Evolutionary conservation across 92 coral and sea anemone species (phyloP).

Genomic region (Phenganax marumi): DNA sequence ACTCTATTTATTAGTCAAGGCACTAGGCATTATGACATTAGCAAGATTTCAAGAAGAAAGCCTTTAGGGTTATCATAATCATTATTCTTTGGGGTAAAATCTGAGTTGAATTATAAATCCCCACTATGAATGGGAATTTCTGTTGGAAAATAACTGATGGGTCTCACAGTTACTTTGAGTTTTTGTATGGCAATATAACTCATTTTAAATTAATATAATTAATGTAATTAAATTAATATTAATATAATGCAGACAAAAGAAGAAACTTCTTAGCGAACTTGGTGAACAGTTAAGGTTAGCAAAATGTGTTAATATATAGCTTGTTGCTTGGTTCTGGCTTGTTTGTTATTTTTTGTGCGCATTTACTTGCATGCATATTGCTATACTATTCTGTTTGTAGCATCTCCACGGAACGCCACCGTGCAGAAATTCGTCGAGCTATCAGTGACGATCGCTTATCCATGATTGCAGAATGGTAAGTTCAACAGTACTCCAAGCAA

Average conservation of each 20-base stretch:
- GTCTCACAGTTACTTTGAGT: no score
- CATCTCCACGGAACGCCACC: slow-evolving; percentile 94
- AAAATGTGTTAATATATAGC: background rate
- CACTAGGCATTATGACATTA: no score
- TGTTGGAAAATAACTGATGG: no score
- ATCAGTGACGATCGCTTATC: slow-evolving; percentile 95
- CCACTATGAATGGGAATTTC: no score
- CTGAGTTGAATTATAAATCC: no score
- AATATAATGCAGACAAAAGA: slow-evolving; percentile 65
- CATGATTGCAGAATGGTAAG: slow-evolving; percentile 87
- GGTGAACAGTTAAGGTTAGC: slow-evolving; percentile 86
- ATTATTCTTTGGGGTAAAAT: no score
- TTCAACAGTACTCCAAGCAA: background rate
- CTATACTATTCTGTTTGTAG: slow-evolving; percentile 35
- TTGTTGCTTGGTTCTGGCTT: background rate
- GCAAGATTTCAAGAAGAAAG: no score
- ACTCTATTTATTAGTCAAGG: no score
- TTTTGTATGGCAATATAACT: no score
- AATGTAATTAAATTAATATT: background rate
- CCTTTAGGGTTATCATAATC: no score
- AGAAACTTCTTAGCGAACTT: slow-evolving; percentile 80
- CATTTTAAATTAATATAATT: background rate
- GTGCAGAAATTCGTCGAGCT: slow-evolving; percentile 97
- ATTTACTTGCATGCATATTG: background rate
- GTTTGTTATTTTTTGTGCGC: background rate